Evolutionary conservation across 2,888 invertebrate genomes (phyloP), one percentile per base, ranked within the genome.

Genomic region (Catonia carolina): DNA sequence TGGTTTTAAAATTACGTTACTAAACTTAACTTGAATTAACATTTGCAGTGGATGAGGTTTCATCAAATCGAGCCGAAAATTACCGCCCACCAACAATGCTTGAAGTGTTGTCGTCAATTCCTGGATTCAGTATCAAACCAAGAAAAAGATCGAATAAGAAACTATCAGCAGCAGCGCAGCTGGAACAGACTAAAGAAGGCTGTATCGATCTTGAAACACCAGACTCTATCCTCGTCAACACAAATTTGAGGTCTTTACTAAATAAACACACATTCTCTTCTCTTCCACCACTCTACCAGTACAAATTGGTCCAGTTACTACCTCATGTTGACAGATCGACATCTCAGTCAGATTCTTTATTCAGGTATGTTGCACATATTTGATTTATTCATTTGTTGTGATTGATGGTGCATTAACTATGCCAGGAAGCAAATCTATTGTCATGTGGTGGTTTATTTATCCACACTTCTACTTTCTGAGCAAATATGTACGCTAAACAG

Each of bases 121-220:
- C 91, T 50, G 91, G 91, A n/a, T 91, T 91, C 70, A 86, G 84
- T 72, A 89, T 89, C 69, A 71, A 75, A 42, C 86, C 86, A 52
- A 74, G 87, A 58, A 86, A 89, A 71, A 76, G 87, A 60, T 86
- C 86, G 61, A 84, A 85, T 60, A 89, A 91, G 70, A 89, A 90
- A 72, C 74, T 92, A 64, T 91, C 92, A 35, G 87, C 90, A 60
- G 92, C 94, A 42, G 94, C 94, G 62, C 94, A 95, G 74, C 76
- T 95, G 62, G 92, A 92, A 69, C 90, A 92, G 75, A 90, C 90
- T 39, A 87, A 88, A 74, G 93, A 94, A 75, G 94, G 95, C 53
- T 89, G 89, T 71, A 89, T 97, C 64, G 96, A 97, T 74, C 78
- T 97, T 67, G 94, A 95, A 75, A 94, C 95, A 39, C 94, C 96